Percentiles rank a stretch among this genome's conserved stretches.
These are phyloP conservation scores for Muricea muricata DNA, from an alignment of 92 coral and sea anemone genomes.

Conservation along the genomic window DNA sequence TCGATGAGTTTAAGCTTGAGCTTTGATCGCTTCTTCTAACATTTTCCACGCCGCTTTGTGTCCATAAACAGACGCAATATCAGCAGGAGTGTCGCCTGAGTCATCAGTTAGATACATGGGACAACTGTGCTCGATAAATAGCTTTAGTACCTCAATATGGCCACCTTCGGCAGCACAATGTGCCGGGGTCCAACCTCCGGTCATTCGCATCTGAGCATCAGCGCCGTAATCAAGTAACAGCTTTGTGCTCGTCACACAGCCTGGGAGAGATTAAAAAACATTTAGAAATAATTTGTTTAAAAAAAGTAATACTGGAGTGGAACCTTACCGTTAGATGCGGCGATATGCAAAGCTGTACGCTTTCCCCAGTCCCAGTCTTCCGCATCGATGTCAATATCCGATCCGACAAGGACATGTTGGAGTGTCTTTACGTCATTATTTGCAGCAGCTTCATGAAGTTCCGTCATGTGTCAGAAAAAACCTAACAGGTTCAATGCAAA, in stretches of 20 bases:
- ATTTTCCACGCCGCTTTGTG: conserved; percentile 62
- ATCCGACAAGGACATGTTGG: conserved; percentile 72
- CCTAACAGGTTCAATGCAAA: neutral
- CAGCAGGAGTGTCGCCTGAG: conserved; percentile 86
- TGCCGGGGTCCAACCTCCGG: conserved; percentile 98
- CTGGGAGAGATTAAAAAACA: conserved; percentile 26
- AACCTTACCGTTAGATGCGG: conserved; percentile 93
- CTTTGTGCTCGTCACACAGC: conserved; percentile 73
- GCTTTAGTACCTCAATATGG: conserved; percentile 76
- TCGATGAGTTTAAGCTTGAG: neutral
- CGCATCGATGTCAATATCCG: conserved; percentile 79
- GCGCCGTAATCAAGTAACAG: conserved; percentile 84
- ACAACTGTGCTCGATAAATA: conserved; percentile 69
- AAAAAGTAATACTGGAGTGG: too few relatives aligned
- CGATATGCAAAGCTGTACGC: conserved; percentile 93
- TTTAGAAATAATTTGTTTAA: too few relatives aligned
- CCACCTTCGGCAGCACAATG: conserved; percentile 98
- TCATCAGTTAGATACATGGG: conserved; percentile 78
- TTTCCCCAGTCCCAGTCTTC: conserved; percentile 99
- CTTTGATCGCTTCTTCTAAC: conserved; percentile 60
- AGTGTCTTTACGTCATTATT: conserved; percentile 70
- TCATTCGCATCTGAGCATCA: conserved; percentile 92
- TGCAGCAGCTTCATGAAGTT: conserved; percentile 94
- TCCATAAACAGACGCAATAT: conserved; percentile 79
- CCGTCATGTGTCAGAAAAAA: conserved; percentile 72